Evolutionary conservation across 1,140 invertebrate genomes (phyloP).

Genomic region (Colletes gigas): DNA sequence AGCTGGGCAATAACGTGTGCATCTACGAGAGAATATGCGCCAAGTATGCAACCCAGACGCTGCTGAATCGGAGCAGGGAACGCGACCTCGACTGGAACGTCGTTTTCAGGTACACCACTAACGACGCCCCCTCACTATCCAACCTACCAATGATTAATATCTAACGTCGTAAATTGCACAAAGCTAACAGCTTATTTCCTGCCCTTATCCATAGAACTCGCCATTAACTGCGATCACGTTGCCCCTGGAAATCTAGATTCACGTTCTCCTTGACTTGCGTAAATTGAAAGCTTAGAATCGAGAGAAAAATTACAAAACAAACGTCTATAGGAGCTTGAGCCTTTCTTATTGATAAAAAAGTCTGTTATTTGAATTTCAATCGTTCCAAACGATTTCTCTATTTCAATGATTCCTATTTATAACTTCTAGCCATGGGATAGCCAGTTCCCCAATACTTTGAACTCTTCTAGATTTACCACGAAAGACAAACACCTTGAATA

Average conservation of each 20-base stretch:
- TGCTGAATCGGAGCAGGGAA: conserved; percentile 73
- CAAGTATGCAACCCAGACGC: conserved; percentile 83
- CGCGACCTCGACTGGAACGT: conserved; percentile 83
- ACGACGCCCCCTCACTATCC: neutral
- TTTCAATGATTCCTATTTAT: too few relatives aligned
- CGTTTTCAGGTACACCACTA: conserved; percentile 84
- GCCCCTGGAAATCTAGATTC: neutral
- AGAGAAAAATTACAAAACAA: too few relatives aligned
- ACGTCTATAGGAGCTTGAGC: too few relatives aligned
- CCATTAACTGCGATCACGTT: neutral
- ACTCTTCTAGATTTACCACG: too few relatives aligned
- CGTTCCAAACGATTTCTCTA: too few relatives aligned
- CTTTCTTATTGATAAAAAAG: too few relatives aligned
- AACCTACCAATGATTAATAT: neutral
- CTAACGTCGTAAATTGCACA: neutral
- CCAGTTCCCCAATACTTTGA: too few relatives aligned
- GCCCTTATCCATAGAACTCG: neutral
- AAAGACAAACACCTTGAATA: too few relatives aligned
- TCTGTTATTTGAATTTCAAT: too few relatives aligned
- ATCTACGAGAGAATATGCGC: conserved; percentile 87
- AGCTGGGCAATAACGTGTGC: conserved; percentile 86
- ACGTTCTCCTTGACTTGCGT: too few relatives aligned
- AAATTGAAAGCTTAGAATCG: too few relatives aligned
- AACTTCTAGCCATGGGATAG: too few relatives aligned
- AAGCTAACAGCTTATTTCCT: neutral